phyloP scores from a whole-genome alignment of 2,113 vertebrate species.

The Verasper variegatus region DNA sequence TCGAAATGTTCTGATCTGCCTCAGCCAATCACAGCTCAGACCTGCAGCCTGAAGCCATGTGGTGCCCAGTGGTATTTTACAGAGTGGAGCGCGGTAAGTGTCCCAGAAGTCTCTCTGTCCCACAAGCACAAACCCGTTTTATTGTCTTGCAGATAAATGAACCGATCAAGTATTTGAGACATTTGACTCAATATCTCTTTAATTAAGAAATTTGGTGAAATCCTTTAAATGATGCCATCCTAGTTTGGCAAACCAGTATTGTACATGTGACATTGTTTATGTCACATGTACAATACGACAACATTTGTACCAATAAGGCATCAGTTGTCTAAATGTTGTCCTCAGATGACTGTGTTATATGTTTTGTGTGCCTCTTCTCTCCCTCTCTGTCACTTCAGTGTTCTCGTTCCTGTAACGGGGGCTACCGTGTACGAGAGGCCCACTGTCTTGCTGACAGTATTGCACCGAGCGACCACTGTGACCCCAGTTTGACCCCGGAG shows the following conservation, averaged over 20 bases:
- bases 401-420: constrained; percentile 83
- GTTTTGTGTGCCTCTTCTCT: background rate
- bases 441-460: constrained; percentile 82
- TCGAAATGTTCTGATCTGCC: constrained; percentile 79
- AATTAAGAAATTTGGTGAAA: too few species aligned
- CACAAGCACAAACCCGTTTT: background rate
- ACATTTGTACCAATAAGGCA: too few species aligned
- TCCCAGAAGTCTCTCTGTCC: background rate
- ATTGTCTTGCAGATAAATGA: background rate
- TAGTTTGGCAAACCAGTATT: too few species aligned
- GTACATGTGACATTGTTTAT: too few species aligned
- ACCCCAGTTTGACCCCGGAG: constrained; percentile 72
- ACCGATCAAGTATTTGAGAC: background rate
- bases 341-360: background rate
- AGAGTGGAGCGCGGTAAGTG: constrained; percentile 84
- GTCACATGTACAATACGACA: too few species aligned
- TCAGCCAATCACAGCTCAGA: constrained; percentile 81
- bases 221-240: too few species aligned
- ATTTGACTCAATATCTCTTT: background rate
- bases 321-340: background rate
- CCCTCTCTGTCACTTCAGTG: constrained; percentile 72
- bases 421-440: constrained; percentile 82
- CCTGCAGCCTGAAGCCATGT: constrained; percentile 81
- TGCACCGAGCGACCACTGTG: constrained; percentile 75
- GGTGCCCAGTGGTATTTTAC: constrained; percentile 84